phyloP scores from a whole-genome alignment of 2,888 invertebrate species.

The Ophioninae sp. region DNA sequence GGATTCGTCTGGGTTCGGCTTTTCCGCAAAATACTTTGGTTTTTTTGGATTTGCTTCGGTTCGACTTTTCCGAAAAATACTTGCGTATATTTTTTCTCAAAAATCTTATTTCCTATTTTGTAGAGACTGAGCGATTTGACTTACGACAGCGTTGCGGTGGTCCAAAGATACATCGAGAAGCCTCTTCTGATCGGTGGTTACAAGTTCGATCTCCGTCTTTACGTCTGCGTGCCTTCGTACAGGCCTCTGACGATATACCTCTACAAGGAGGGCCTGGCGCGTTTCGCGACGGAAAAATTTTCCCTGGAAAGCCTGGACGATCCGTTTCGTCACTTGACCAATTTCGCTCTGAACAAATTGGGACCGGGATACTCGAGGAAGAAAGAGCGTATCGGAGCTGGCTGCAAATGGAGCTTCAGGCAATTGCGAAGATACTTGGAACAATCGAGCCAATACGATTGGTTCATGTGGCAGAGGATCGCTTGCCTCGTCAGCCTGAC shows the following conservation, averaged over 20 bases:
- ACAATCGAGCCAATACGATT: constrained; percentile 88
- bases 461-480: constrained; percentile 91
- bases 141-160: constrained; percentile 90
- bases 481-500: constrained; percentile 89
- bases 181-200: constrained; percentile 92
- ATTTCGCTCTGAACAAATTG: constrained; percentile 94
- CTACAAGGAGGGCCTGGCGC: constrained; percentile 92
- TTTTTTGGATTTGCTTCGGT: not conserved
- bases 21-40: constrained; percentile 10
- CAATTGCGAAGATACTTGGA: constrained; percentile 89
- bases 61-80: constrained; percentile 1
- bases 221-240: constrained; percentile 94
- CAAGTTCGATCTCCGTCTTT: constrained; percentile 95
- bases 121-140: constrained; percentile 89
- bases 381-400: constrained; percentile 91
- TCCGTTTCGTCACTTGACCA: constrained; percentile 93
- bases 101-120: constrained; percentile 71
- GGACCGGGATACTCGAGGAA: constrained; percentile 91
- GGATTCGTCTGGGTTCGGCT: not conserved
- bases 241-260: constrained; percentile 93
- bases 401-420: constrained; percentile 93
- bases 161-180: constrained; percentile 90
- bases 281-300: constrained; percentile 92
- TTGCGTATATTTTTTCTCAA: not conserved
- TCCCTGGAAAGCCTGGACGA: constrained; percentile 91